Evolutionary conservation across 2,888 invertebrate genomes (phyloP), one percentile per base, ranked within the genome.

Genomic region (Adelphocoris suturalis): DNA sequence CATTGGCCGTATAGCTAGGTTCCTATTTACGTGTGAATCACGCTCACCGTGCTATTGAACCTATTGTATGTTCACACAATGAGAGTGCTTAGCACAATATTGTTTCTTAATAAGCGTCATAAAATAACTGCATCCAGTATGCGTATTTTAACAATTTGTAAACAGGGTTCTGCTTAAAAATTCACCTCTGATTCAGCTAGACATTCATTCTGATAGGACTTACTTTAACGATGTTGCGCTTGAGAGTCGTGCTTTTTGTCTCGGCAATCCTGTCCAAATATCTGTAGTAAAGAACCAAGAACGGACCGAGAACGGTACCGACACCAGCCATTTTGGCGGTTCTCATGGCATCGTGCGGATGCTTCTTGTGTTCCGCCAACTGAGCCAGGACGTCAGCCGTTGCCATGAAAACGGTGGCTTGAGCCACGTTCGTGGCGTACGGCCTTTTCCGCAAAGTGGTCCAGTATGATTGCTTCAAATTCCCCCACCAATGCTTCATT

Each of bases 321-420:
- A 80, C 9, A 16, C 4, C 46, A 1, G 78, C 37, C 78, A 80
- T 46, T 14, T 46, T 80, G 78, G 47, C 78, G 7, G 78, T 80
- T 14, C 78, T 37, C 37, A 0, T 5, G 3, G 5, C 7, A 16
- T 47, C 46, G 16, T 46, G 14, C 14, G 52, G 52, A 14, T 52
- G 13, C n/a, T 46, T 16, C 9, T 16, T 5, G 4, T 23, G 5
- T 9, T 80, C 78, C 16, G 19, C 47, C 16, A 80, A 19, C 47
- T 80, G 78, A 47, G 78, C 78, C 46, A 80, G 7, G 0, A 19
- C 13, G 47, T 80, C 78, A 11, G 37, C 78, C 7, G 46, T 46
- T 7, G 46, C 78, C 78, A 80, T 80, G 47, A 80, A 80, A 37
- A 46, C 37, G 16, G 46, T 46, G 16, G 78, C 78, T 80, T 80